Evolutionary conservation across 2,113 vertebrate species (phyloP), one percentile per base, ranked within the genome.

Genomic region (Dipodomys ordii): DNA sequence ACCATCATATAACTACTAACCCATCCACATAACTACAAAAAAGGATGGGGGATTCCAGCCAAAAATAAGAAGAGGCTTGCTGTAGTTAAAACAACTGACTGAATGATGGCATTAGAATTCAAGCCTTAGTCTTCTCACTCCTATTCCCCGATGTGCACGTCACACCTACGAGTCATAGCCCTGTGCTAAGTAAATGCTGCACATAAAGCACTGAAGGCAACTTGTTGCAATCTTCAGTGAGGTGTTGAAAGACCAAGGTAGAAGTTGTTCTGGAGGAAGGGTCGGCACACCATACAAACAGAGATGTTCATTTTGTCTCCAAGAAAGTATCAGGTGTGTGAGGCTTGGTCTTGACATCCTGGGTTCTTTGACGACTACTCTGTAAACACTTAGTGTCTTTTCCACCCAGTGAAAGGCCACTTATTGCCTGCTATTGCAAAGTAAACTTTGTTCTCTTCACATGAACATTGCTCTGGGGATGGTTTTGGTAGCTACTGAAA

Each of bases 401-500:
- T 18, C 6, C 77, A 53, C 49, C 49, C 32, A 49, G 20, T 67
- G 35, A 87, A 72, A 23, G 72, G 25, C 32, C 46, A 78, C 23
- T 39, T 53, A 72, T 7, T 74, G 82, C 57, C 74, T 82, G 15
- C 28, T 65, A 6, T 83, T 85, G n/a, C 69, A 57, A 92, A 69
- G 32, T 88, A 25, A 65, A 28, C 20, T 27, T 92, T 79, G 12
- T 86, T 94, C 44, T 94, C 84, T 90, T 69, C 46, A 80, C 53
- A 72, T 25, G 64, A 67, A 57, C 83, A 94, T 78, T 94, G 6
- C 0, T 77, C 27, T 82, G 49, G 69, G 69, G 71, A 46, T 95
- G 92, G 76, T 88, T 76, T 81, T 60, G 83, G 68, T 64, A 82
- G 86, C 82, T 74, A 60, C 81, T 73, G 92, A 76, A 67, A 39